These are phyloP conservation scores for Archips crataeganus DNA, from an alignment of 2,888 invertebrate species.

Conservation along the genomic window DNA sequence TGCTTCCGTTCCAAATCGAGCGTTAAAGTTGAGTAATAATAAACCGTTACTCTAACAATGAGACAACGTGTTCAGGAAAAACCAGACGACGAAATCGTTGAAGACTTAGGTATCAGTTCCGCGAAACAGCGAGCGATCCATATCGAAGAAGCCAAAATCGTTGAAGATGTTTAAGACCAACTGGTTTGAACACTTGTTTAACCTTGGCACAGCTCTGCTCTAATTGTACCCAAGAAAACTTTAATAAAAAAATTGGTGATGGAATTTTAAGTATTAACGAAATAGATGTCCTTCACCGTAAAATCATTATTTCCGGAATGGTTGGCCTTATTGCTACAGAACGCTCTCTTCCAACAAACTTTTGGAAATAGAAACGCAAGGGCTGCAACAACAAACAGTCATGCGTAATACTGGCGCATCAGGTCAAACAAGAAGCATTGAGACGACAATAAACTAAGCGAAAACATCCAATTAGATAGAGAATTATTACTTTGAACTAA, in stretches of 20 bases:
- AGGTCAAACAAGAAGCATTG: slow-evolving; percentile 44
- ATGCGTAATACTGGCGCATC: slow-evolving; percentile 22
- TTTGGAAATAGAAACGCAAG: no score
- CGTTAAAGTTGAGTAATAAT: slow-evolving; percentile 15
- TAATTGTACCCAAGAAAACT: not conserved
- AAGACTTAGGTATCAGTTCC: slow-evolving; percentile 12
- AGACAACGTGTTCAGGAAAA: slow-evolving; percentile 35
- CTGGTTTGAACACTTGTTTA: not conserved
- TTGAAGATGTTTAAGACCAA: not conserved
- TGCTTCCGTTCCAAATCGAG: slow-evolving; percentile 3
- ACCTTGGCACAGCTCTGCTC: not conserved
- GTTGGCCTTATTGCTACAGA: no score
- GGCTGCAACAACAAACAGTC: no score
- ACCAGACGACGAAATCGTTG: slow-evolving; percentile 19
- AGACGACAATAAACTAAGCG: slow-evolving; percentile 50
- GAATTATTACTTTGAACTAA: slow-evolving; percentile 60
- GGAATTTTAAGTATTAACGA: not conserved
- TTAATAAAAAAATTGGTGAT: not conserved
- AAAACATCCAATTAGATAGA: slow-evolving; percentile 62
- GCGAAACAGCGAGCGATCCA: slow-evolving; percentile 10
- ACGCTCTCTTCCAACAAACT: no score
- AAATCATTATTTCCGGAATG: no score
- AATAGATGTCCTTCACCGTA: not conserved
- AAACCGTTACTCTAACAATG: slow-evolving; percentile 28
- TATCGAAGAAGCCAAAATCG: slow-evolving; percentile 2